These are phyloP conservation scores for Drosophila longiperda DNA, from an alignment of 2,888 invertebrate genomes.

Conservation along the genomic window DNA sequence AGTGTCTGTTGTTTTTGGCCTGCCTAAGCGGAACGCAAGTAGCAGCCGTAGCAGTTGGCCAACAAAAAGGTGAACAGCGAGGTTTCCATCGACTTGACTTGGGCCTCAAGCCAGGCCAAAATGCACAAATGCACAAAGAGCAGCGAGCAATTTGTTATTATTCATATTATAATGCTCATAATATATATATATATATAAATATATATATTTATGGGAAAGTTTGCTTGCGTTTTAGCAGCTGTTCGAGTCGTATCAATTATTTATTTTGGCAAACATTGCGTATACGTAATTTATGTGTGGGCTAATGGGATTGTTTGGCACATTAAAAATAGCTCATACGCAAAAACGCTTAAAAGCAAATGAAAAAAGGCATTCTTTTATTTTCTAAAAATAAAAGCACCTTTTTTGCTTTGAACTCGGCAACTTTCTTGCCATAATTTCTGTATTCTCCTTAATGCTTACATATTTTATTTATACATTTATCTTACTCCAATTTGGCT, in stretches of 20 bases:
- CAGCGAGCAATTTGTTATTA: constrained; percentile 18
- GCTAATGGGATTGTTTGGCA: constrained; percentile 18
- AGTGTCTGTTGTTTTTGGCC: constrained; percentile 35
- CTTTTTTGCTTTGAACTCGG: neutral
- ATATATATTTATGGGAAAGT: neutral
- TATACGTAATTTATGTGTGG: constrained; percentile 41
- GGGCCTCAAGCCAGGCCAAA: constrained; percentile 18
- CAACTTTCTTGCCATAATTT: neutral
- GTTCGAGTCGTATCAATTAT: constrained; percentile 33
- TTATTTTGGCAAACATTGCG: constrained; percentile 29
- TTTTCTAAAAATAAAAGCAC: neutral
- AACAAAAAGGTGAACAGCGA: constrained; percentile 32
- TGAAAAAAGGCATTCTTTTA: neutral
- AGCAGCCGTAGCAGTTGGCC: constrained; percentile 14
- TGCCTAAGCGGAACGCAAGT: constrained; percentile 14
- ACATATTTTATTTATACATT: neutral
- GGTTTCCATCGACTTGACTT: constrained; percentile 61
- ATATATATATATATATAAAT: neutral
- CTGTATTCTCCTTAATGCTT: neutral
- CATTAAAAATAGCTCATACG: constrained; percentile 53
- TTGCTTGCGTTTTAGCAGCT: constrained; percentile 30
- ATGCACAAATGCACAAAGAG: constrained; percentile 44
- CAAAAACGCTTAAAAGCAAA: neutral
- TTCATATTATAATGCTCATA: neutral
- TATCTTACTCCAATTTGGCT: neutral